These are phyloP conservation scores for Notechis scutatus DNA, from an alignment of 2,113 vertebrate genomes.

Conservation along the genomic window DNA sequence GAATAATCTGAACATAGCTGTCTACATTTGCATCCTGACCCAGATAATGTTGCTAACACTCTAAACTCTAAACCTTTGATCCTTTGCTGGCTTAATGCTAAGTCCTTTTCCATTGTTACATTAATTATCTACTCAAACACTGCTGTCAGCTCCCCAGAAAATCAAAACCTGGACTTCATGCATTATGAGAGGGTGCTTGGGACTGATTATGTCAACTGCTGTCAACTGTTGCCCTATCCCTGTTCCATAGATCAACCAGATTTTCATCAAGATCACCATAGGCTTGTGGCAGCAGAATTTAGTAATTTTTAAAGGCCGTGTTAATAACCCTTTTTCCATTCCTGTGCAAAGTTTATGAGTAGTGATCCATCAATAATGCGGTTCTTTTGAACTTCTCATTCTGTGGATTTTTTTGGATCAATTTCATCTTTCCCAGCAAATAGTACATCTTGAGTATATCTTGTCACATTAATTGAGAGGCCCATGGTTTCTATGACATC, in stretches of 20 bases:
- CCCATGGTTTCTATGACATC: background rate
- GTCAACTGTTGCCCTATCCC: background rate
- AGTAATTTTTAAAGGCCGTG: background rate
- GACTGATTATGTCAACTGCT: background rate
- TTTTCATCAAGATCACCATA: background rate
- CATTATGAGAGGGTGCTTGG: background rate
- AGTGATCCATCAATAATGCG: background rate
- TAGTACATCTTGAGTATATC: background rate
- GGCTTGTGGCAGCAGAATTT: background rate
- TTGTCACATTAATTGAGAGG: background rate
- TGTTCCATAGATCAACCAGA: background rate
- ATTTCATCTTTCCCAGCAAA: background rate
- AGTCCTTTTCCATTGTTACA: background rate
- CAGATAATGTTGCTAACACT: background rate
- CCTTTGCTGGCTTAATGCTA: background rate
- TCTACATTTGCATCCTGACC: background rate
- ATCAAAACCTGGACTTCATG: background rate
- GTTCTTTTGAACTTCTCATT: background rate
- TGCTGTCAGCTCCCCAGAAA: background rate
- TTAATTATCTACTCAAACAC: background rate
- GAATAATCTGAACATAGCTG: background rate
- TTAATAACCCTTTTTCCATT: background rate
- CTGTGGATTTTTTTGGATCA: background rate
- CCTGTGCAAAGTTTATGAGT: background rate
- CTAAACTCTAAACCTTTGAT: background rate